phyloP scores from a whole-genome alignment of 92 coral and sea anemone species.

The Zoanthus sansibaricus region DNA sequence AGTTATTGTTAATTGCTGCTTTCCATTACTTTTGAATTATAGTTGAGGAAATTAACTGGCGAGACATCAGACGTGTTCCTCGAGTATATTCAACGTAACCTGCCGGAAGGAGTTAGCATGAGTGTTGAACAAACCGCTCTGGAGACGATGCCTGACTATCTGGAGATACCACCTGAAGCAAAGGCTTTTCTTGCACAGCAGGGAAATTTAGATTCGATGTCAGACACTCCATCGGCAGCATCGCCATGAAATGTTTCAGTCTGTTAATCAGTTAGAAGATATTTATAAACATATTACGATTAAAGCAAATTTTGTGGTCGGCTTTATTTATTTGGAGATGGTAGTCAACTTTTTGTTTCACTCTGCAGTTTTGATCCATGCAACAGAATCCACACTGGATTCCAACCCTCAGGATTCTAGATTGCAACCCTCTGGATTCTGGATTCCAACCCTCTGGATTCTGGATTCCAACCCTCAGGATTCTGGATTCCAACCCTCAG shows the following conservation, averaged over 20 bases:
- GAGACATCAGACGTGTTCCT: slow-evolving; percentile 93
- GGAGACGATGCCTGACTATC: slow-evolving; percentile 67
- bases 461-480: too few relatives aligned
- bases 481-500: too few relatives aligned
- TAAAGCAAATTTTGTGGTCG: too few relatives aligned
- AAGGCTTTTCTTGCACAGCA: slow-evolving; percentile 72
- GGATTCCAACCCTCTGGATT: too few relatives aligned
- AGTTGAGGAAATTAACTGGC: slow-evolving; percentile 86
- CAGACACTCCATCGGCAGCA: background rate
- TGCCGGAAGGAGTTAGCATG: slow-evolving; percentile 99
- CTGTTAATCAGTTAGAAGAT: too few relatives aligned
- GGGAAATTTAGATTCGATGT: background rate
- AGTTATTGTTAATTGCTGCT: background rate
- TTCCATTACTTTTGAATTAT: background rate
- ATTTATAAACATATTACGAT: too few relatives aligned
- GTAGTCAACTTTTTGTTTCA: too few relatives aligned
- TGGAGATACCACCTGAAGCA: slow-evolving; percentile 89
- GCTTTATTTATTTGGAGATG: too few relatives aligned
- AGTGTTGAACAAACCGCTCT: slow-evolving; percentile 90
- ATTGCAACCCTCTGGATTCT: too few relatives aligned
- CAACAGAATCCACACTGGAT: too few relatives aligned
- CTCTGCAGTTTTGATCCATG: too few relatives aligned
- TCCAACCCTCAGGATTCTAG: too few relatives aligned
- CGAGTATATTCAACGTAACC: slow-evolving; percentile 95
- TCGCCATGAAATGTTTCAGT: background rate